A percentile compares a stretch with the other conserved stretches of the same genome.
phyloP scores from a whole-genome alignment of 2,888 invertebrate species.

The Drosophila formosana region DNA sequence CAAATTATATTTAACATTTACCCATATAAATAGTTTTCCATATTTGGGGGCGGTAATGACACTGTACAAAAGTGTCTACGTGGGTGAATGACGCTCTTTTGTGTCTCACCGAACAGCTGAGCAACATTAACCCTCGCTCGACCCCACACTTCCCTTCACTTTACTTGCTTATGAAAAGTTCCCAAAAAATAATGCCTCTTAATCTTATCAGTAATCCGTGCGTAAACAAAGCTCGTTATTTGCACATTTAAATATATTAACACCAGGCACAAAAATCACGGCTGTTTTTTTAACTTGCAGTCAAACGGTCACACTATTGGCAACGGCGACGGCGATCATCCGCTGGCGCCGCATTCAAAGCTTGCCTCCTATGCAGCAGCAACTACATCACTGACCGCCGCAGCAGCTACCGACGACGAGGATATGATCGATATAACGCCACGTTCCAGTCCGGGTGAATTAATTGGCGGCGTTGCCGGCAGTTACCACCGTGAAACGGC shows the following conservation, averaged over 20 bases:
- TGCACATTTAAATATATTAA: background rate
- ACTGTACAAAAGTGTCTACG: constrained; percentile 52
- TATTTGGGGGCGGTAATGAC: constrained; percentile 65
- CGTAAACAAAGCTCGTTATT: constrained; percentile 50
- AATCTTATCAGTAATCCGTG: constrained; percentile 59
- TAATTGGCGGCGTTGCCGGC: constrained; percentile 50
- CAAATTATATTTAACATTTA: background rate
- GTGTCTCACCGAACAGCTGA: constrained; percentile 40
- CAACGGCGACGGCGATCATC: constrained; percentile 72
- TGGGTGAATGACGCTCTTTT: constrained; percentile 38
- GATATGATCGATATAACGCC: constrained; percentile 89
- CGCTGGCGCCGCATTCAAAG: constrained; percentile 75
- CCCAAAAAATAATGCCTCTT: constrained; percentile 21
- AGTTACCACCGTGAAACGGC: constrained; percentile 72
- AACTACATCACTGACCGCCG: constrained; percentile 76
- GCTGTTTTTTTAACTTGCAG: constrained; percentile 57
- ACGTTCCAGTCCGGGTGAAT: constrained; percentile 85
- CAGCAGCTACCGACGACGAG: constrained; percentile 86
- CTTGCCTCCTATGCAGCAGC: constrained; percentile 66
- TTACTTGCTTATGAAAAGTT: background rate
- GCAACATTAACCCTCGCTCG: background rate
- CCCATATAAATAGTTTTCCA: background rate
- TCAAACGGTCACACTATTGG: constrained; percentile 81
- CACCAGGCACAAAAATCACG: background rate
- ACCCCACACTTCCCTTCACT: background rate